Evolutionary conservation across 2,797 vertebrate species (phyloP).

Genomic region (Megaceryle alcyon): DNA sequence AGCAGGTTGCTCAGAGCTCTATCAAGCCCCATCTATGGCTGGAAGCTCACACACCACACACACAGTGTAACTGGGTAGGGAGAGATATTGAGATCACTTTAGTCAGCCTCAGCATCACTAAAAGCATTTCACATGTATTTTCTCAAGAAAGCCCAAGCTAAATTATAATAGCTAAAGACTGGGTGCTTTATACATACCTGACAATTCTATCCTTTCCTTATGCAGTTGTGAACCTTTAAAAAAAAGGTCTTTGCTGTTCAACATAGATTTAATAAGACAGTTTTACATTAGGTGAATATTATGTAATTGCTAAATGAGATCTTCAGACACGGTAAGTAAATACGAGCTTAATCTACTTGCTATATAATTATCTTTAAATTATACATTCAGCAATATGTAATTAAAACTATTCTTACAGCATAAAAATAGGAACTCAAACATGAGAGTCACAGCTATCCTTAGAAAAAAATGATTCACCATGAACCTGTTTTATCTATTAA

Average conservation of each 20-base stretch:
- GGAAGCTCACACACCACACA: background rate
- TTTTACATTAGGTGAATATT: conserved; percentile 30
- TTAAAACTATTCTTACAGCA: conserved; percentile 1
- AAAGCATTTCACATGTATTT: background rate
- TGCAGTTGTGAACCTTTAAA: background rate
- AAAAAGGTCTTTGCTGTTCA: background rate
- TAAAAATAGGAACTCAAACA: conserved; percentile 24
- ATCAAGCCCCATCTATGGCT: background rate
- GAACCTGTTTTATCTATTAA: background rate
- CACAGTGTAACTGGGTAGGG: background rate
- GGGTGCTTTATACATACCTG: background rate
- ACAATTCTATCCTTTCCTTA: background rate
- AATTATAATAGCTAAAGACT: background rate
- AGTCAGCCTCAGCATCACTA: background rate
- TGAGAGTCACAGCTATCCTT: background rate
- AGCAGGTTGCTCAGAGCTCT: too few relatives aligned
- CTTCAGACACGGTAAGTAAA: conserved; percentile 33
- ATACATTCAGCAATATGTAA: background rate
- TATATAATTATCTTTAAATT: conserved; percentile 43
- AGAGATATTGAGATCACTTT: background rate
- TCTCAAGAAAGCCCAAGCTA: background rate
- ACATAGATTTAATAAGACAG: background rate
- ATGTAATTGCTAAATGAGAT: conserved; percentile 38
- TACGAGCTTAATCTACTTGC: background rate
- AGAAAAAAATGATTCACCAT: background rate